Conservation (phyloP, 2,797 vertebrate genomes). For the Euthynnus affinis region DNA sequence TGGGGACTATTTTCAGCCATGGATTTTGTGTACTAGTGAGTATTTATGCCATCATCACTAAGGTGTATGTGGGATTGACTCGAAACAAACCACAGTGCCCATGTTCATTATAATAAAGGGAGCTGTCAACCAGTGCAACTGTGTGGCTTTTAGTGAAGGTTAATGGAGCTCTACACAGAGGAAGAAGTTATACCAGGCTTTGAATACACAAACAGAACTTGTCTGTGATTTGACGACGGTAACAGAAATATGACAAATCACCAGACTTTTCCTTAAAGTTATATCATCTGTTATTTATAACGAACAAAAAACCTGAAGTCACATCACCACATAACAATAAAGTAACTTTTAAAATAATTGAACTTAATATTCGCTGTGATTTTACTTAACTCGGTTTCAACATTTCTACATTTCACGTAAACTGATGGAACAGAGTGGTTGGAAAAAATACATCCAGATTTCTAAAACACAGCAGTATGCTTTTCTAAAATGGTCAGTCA, state of each 20-base stretch:
- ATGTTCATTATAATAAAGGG: too few species aligned
- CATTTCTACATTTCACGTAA: neutral
- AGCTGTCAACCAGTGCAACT: neutral
- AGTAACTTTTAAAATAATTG: neutral
- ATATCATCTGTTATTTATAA: neutral
- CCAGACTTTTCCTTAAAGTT: neutral
- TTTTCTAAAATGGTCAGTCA: neutral
- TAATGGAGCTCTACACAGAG: neutral
- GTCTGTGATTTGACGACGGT: neutral
- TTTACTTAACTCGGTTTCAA: neutral
- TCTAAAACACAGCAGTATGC: neutral
- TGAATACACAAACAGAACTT: too few species aligned
- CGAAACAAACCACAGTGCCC: too few species aligned
- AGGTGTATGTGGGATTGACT: too few species aligned
- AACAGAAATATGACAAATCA: neutral
- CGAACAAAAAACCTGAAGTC: neutral
- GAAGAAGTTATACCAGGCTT: neutral
- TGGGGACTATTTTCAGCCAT: neutral
- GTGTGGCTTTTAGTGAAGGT: neutral
- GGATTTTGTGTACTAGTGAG: neutral
- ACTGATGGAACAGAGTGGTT: neutral
- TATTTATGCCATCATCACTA: too few species aligned
- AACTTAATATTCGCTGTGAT: neutral
- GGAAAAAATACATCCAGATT: neutral
- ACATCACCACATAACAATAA: neutral